phyloP scores from a whole-genome alignment of 1,140 invertebrate species.

The Oncopodura yosiiana region DNA sequence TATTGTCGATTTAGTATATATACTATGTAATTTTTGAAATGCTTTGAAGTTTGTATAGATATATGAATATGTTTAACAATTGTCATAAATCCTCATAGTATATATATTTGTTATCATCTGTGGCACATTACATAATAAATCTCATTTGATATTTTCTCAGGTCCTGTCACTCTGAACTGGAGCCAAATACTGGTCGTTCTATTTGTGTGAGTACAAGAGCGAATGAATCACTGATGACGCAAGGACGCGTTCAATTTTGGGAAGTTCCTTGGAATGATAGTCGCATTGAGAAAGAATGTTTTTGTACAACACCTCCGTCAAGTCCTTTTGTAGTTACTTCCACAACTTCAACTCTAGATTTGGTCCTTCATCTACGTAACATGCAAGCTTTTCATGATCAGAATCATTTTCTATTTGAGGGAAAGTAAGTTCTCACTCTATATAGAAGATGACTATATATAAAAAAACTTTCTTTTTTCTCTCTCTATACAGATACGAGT shows the following conservation, averaged over 20 bases:
- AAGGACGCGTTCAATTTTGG: conserved; percentile 43
- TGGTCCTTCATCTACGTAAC: conserved; percentile 66
- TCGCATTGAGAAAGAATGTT: conserved; percentile 55
- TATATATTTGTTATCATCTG: not conserved
- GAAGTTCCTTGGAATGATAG: conserved; percentile 62
- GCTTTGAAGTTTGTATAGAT: not conserved
- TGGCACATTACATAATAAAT: not conserved
- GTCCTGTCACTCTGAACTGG: conserved; percentile 15
- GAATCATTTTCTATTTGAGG: conserved; percentile 70
- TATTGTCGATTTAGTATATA: conserved; percentile 2
- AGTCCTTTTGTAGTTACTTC: conserved; percentile 62
- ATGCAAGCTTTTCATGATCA: conserved; percentile 78
- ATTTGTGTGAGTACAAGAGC: conserved; percentile 9
- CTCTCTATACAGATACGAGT: conserved; percentile 50
- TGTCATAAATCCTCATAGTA: not conserved
- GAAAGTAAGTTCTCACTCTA: conserved; percentile 41
- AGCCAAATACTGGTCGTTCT: conserved; percentile 19
- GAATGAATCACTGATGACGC: conserved; percentile 16
- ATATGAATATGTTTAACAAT: not conserved
- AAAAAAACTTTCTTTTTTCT: not conserved
- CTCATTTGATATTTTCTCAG: not conserved
- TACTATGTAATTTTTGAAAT: conserved; percentile 1
- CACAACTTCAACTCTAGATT: conserved; percentile 59
- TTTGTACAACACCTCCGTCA: conserved; percentile 58
- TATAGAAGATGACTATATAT: not conserved